Conservation (phyloP, 2,888 invertebrate species). For the Morpho achilles region DNA sequence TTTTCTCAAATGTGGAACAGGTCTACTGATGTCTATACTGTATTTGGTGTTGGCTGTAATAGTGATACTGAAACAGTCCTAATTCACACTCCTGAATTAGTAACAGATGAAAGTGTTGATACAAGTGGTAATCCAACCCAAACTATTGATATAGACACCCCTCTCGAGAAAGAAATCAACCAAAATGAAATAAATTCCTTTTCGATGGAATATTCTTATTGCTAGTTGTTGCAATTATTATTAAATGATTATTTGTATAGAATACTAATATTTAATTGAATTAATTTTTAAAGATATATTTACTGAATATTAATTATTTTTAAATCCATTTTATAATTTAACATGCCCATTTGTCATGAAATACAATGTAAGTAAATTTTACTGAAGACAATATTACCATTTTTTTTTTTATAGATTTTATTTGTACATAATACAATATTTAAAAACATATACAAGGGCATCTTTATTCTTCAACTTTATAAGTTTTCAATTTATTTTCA, state of each 20-base stretch:
- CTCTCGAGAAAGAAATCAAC: constrained; percentile 37
- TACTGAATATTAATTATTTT: constrained; percentile 3
- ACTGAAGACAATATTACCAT: constrained; percentile 4
- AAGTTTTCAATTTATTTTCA: constrained; percentile 30
- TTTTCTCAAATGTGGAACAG: constrained; percentile 81
- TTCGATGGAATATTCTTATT: constrained; percentile 11
- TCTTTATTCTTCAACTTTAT: constrained; percentile 24
- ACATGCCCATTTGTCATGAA: constrained; percentile 2
- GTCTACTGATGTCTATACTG: constrained; percentile 31
- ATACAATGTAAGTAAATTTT: constrained; percentile 1
- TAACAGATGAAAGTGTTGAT: constrained; percentile 30
- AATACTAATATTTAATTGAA: no score
- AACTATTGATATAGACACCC: constrained; percentile 10
- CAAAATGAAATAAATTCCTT: constrained; percentile 35
- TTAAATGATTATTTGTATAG: no score
- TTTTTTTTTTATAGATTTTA: background rate
- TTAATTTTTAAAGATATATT: background rate
- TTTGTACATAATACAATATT: constrained; percentile 11
- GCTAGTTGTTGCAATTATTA: background rate
- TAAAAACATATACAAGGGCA: constrained; percentile 1
- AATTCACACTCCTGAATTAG: constrained; percentile 28
- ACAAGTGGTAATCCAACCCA: constrained; percentile 17
- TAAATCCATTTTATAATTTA: constrained; percentile 10
- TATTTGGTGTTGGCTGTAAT: constrained; percentile 28
- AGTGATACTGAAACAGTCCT: constrained; percentile 35